Base-by-base conservation (phyloP, 2,113 vertebrate genomes). In the Hydrochoerus hydrochaeris region DNA sequence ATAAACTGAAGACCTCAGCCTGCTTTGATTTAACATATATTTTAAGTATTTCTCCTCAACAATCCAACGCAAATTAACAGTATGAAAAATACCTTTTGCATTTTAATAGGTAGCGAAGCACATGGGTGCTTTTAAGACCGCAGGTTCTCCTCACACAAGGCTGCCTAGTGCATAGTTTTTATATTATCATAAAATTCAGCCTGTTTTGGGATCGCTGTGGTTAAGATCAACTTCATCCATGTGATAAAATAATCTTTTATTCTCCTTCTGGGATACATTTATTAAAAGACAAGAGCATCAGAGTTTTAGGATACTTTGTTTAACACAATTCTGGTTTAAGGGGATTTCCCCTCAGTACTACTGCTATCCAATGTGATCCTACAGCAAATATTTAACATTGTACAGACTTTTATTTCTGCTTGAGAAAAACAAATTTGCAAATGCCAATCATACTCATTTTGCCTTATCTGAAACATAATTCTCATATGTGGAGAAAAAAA, bases 351-450 rank as follows among this genome's bases (percentile, higher is more conserved):
- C 65, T 78, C 54, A 85, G 35, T 83, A 90, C 92, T 57, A 83
- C 52, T 63, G 13, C 92, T 60, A 90, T 89, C 62, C 65, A 91
- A 62, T 82, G 65, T 49, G 22, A 96, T 90, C 38, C 20, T 63
- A 86, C 65, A 49, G 54, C 95, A 95, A 95, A 90, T 90, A 82
- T 52, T 83, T 94, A 71, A 92, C 83, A n/a, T 73, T 92, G 10
- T 85, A 49, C 22, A 94, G 46, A 88, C 28, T 85, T 84, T 86
- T 67, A 62, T 35, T 92, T 95, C 63, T 49, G 26, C 54, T 85
- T 69, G 24, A 85, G 46, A 96, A 95, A 65, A 96, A 94, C 7
- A 90, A 9, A 90, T 91, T 96, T 94, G 62, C 26, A 96, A 95
- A 90, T 90, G 30, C 19, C 62, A 80, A 62, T 96, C 69, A 90